A percentile compares a stretch with the other conserved stretches of the same genome.
Conservation (phyloP, 2,113 vertebrate species). For the Diadophis punctatus region DNA sequence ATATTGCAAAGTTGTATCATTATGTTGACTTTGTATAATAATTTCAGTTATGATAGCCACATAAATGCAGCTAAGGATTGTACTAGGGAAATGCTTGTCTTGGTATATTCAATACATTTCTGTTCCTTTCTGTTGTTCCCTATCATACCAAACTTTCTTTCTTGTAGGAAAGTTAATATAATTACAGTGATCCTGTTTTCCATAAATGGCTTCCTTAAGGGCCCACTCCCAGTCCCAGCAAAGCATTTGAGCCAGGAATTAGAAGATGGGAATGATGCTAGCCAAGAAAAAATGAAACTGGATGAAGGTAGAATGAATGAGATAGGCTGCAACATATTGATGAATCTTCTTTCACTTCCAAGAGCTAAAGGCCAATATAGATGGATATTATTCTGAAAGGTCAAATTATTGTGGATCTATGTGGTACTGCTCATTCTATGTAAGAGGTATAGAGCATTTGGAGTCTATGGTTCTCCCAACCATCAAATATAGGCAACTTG, state of each 20-base stretch:
- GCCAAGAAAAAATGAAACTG: not conserved
- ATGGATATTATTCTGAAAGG: not conserved
- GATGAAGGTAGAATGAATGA: not conserved
- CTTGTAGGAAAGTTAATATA: not conserved
- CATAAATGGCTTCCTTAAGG: not conserved
- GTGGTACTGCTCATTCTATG: not conserved
- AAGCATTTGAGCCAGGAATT: not conserved
- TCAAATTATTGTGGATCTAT: not conserved
- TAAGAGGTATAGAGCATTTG: not conserved
- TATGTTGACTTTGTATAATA: not conserved
- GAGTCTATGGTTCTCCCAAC: not conserved
- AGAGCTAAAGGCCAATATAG: not conserved
- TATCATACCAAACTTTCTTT: not conserved
- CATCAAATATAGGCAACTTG: not conserved
- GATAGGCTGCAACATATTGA: not conserved
- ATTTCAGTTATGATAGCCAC: not conserved
- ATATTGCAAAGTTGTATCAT: not conserved
- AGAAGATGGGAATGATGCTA: not conserved
- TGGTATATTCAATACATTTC: not conserved
- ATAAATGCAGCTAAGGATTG: not conserved
- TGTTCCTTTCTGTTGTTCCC: not conserved
- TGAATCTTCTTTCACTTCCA: not conserved
- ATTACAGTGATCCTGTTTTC: not conserved
- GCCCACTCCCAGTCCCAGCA: not conserved
- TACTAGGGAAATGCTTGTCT: not conserved